Percentiles rank a stretch among this genome's conserved stretches.
phyloP scores from a whole-genome alignment of 2,797 vertebrate genomes.

The Phyllotis vaccarum region DNA sequence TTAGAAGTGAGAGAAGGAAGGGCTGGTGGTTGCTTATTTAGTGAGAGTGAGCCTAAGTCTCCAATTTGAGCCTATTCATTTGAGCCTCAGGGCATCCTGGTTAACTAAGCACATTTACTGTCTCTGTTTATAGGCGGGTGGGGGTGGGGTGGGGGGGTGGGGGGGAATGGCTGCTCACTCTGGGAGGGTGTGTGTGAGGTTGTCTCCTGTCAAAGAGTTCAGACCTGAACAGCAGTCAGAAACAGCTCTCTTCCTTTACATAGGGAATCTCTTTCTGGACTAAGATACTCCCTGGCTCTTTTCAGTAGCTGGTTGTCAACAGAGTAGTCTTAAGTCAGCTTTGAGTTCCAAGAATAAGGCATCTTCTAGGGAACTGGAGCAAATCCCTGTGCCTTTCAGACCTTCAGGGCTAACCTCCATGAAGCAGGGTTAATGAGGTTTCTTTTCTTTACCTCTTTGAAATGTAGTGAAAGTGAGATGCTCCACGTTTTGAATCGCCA shows the following conservation, averaged over 20 bases:
- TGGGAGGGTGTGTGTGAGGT: background rate
- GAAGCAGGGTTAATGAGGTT: background rate
- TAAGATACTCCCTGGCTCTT: background rate
- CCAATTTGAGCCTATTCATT: background rate
- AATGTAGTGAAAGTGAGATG: background rate
- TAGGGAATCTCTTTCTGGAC: background rate
- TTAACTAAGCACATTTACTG: background rate
- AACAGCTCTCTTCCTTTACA: background rate
- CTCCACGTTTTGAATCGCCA: background rate
- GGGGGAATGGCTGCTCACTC: background rate
- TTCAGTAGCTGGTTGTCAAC: background rate
- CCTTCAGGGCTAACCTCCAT: background rate
- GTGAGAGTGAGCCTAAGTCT: background rate
- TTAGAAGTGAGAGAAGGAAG: background rate
- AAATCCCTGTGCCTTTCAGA: background rate
- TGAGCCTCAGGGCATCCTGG: background rate
- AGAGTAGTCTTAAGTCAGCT: background rate
- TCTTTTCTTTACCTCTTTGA: background rate
- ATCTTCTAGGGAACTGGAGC: background rate
- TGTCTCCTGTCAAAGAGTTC: background rate
- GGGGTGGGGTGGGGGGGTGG: too few species aligned
- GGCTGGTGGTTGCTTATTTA: background rate
- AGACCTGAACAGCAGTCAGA: background rate
- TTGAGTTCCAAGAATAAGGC: background rate
- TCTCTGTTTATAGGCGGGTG: background rate